Base-by-base conservation (phyloP, 2,888 invertebrate genomes). In the Luffia ferchaultella region DNA sequence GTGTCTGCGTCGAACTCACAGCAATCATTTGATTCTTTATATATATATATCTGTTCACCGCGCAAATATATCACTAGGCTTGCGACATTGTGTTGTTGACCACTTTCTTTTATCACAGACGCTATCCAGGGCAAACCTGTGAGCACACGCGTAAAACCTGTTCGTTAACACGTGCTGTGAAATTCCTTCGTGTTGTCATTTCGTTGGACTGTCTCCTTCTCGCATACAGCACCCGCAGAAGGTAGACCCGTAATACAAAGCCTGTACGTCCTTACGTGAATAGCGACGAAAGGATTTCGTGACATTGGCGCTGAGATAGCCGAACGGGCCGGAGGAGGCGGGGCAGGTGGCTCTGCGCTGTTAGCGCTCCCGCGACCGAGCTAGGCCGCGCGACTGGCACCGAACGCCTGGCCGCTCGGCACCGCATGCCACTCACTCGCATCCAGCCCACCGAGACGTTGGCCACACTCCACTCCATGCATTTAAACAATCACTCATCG, bases 151-250 rank as follows among this genome's bases (percentile, higher is more conserved):
- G 71, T 72, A 65, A 67, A 70, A 71, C 63, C 20, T 66, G 67
- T 63, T 62, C 73, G 73, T 68, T 74, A 73, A 78, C 80, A 77
- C 79, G 74, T 73, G 74, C 73, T 73, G 75, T 70, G 75, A 72
- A 30, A 73, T 69, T 64, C 62, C 68, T 72, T 71, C 75, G 79
- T 74, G 78, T 77, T 75, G 65, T 74, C 71, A 76, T 78, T 70
- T 65, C 64, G 76, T 72, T 84, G 85, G 85, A 87, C 85, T 90
- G 89, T 89, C 89, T 90, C 90, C 12, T 90, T 90, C 90, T 91
- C 90, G 87, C 85, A 87, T 90, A 90, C 90, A 90, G 90, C 90
- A 90, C 86, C 89, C 88, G 90, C 90, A 88, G 90, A 90, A 90
- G 90, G 90, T 87, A 88, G 88, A 87, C 72, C 63, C 68, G 65